Conservation (phyloP, 2,888 invertebrate species). For the Caenorhabditis wallacei region DNA sequence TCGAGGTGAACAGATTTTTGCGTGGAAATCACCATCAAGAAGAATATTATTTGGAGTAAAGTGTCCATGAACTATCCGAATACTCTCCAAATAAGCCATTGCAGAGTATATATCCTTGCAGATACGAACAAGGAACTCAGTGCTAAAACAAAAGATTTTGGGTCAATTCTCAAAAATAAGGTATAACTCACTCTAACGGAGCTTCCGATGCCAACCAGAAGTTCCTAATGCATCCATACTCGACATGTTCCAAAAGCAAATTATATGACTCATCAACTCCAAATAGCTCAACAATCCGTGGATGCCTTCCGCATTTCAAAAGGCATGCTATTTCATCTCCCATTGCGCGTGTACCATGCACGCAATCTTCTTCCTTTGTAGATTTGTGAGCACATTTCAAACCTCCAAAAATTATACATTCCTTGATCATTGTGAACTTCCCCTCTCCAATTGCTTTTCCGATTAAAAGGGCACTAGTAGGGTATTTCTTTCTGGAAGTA, state of each 20-base stretch:
- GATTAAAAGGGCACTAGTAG: slow-evolving; percentile 59
- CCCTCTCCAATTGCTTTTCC: slow-evolving; percentile 77
- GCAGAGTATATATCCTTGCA: slow-evolving; percentile 73
- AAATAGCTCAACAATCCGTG: slow-evolving; percentile 66
- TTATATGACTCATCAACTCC: slow-evolving; percentile 71
- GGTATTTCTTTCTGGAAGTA: slow-evolving; percentile 57
- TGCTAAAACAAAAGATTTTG: slow-evolving; percentile 18
- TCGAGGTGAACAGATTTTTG: slow-evolving; percentile 73
- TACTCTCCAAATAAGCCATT: slow-evolving; percentile 75
- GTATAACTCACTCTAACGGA: slow-evolving; percentile 59
- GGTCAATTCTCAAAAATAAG: background rate
- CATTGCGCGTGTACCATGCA: slow-evolving; percentile 73
- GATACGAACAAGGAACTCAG: slow-evolving; percentile 61
- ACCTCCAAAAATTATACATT: slow-evolving; percentile 68
- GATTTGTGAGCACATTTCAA: slow-evolving; percentile 69
- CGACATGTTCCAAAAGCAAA: slow-evolving; percentile 71
- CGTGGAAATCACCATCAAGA: slow-evolving; percentile 65
- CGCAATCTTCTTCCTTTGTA: slow-evolving; percentile 67
- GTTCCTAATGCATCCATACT: slow-evolving; percentile 66
- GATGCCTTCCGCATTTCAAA: slow-evolving; percentile 69
- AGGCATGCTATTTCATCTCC: slow-evolving; percentile 72
- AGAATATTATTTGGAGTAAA: slow-evolving; percentile 75
- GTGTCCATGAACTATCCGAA: slow-evolving; percentile 78
- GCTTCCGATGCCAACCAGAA: slow-evolving; percentile 62
- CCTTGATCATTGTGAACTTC: slow-evolving; percentile 77